Percentiles rank a stretch among this genome's conserved stretches.
Conservation (phyloP, 2,113 vertebrate species). For the Zeus faber region DNA sequence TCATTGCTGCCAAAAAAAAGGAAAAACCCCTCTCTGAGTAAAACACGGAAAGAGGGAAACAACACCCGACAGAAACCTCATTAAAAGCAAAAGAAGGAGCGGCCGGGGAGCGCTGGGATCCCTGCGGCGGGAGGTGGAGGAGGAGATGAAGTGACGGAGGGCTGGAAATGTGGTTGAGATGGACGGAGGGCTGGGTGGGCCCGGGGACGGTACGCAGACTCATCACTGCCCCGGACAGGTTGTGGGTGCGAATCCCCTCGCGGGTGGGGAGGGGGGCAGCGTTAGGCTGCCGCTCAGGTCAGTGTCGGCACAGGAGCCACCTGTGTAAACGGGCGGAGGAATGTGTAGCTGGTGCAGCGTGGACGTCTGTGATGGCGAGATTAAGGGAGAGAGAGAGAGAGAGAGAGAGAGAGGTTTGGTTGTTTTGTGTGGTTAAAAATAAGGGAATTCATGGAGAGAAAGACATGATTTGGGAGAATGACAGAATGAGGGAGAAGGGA, state of each 20-base stretch:
- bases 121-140: constrained; percentile 2
- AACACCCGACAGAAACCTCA: no score
- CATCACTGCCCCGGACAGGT: constrained; percentile 29
- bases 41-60: no score
- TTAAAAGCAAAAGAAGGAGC: no score
- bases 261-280: constrained; percentile 10
- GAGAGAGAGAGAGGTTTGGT: no score
- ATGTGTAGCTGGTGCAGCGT: constrained; percentile 14
- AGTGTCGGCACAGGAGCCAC: constrained; percentile 22
- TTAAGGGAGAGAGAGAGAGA: not conserved
- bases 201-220: constrained; percentile 24
- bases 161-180: constrained; percentile 58
- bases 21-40: no score
- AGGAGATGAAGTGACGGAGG: constrained; percentile 50
- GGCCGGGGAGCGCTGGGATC: no score
- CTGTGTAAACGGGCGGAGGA: constrained; percentile 49
- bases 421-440: no score
- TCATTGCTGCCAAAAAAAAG: no score
- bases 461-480: constrained; percentile 3
- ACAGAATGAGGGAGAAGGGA: no score
- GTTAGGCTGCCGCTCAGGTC: not conserved
- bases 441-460: constrained; percentile 18
- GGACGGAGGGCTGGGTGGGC: constrained; percentile 14
- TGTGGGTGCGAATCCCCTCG: constrained; percentile 59
- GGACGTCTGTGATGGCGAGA: not conserved